Base-by-base conservation (phyloP, 1,140 invertebrate genomes). In the Plectrocnemia conspersa region DNA sequence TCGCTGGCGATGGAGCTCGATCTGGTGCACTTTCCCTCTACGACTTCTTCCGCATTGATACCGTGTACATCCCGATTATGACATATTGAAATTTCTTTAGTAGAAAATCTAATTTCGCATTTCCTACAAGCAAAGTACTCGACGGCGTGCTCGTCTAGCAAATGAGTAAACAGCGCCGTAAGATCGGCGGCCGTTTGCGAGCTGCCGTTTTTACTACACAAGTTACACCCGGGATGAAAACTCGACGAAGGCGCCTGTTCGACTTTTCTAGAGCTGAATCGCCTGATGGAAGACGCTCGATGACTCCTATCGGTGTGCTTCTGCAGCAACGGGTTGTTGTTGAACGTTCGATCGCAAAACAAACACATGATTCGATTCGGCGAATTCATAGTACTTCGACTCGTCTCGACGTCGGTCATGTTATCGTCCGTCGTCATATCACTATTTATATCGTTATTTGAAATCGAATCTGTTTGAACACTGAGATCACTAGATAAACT, bases 271-370 rank as follows among this genome's bases (percentile, higher is more conserved):
- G 66, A 66, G 55, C 70, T 71, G 15, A 66, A 64, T 6, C 71
- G 56, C 36, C 71, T 58, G 32, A 59, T 62, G 18, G 67, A 64
- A 44, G 68, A 69, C 5, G 63, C 56, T 10, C 66, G 70, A 59
- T 81, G 79, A 4, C 74, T 72, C 15, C 79, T 67, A 18, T 79
- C 76, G 0, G 75, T 74, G 60, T 84, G 82, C 44, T 80, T 71
- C 52, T 81, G 79, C 18, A 75, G 68, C 38, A 82, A 62, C 2
- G 75, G 77, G 40, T 74, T 71, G 6, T 77, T 81, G 3, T 74
- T 66, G 58, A 84, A 84, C 41, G 77, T 77, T 19, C 82, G 71
- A 56, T 79, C 76, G 64, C 82, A 84, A 62, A 79, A 82, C 2
- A 80, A 67, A 62, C 82, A 84, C 9, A 78, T 62, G 11, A 70